These are phyloP conservation scores for Numenius arquata DNA, from an alignment of 2,113 vertebrate genomes.

Conservation along the genomic window DNA sequence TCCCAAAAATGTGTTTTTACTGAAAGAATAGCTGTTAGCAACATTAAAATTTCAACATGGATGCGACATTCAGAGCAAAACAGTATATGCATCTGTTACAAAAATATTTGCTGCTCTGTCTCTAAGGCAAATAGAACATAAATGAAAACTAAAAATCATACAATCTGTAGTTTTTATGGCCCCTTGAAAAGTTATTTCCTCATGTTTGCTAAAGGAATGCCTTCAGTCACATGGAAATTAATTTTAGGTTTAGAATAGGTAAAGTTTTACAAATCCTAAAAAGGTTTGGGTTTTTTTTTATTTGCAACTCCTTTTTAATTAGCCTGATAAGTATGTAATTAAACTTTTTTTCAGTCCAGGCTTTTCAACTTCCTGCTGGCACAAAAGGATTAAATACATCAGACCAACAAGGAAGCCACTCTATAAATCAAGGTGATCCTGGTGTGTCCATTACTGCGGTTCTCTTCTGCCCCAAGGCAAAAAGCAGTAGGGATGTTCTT, in stretches of 20 bases:
- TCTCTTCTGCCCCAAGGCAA: not conserved
- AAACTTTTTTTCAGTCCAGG: not conserved
- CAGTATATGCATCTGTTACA: not conserved
- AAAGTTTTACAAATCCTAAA: not conserved
- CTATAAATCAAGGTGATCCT: conserved; percentile 18
- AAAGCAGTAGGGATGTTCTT: not conserved
- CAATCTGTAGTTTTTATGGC: not conserved
- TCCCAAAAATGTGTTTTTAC: not conserved
- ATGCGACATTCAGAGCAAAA: not conserved
- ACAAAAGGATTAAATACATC: not conserved
- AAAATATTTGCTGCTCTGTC: not conserved
- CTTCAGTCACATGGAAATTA: not conserved
- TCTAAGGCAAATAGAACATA: not conserved
- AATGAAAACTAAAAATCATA: not conserved
- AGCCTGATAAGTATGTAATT: not conserved
- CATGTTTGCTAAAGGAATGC: not conserved
- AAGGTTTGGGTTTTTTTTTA: not conserved
- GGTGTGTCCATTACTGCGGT: rapidly evolving
- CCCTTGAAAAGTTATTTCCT: not conserved
- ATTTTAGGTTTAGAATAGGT: not conserved
- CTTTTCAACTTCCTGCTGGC: not conserved
- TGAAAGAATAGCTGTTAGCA: not conserved
- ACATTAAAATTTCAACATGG: conserved; percentile 1
- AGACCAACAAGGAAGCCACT: not conserved
- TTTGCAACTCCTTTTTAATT: not conserved